Base-by-base conservation (phyloP, 37 sponge, comb jelly and placozoan species). In the Petrosia ficiformis region DNA sequence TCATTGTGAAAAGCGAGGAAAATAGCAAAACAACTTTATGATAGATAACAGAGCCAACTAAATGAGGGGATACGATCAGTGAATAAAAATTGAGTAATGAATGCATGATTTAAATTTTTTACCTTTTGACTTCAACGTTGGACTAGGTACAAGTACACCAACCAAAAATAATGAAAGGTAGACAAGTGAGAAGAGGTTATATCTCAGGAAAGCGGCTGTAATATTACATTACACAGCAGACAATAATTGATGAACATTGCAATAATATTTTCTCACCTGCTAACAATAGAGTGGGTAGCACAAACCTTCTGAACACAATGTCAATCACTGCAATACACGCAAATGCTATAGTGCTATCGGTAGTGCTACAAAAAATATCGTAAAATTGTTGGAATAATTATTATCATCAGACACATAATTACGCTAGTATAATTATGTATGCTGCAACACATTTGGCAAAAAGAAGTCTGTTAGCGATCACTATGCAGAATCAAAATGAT, bases 171-270 rank as follows among this genome's bases (percentile, higher is more conserved):
- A 42, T 39, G 82, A 42, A 0, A 93, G 79, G 71, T 93, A 89
- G 34, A 73, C 41, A 33, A 85, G 59, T 39, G 93, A 89, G 37
- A 93, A 33, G 2, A 74, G 44, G 59, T 89, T 89, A 79, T 84
- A 85, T 16, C 93, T 81, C 39, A 93, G 68, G 24, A 89, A 29
- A 21, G 80, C 74, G 44, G 90, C 93, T 92, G 68, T n/a, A 75
- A 29, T 14, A 31, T n/a, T 25, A 43, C 26, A n/a, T 28, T 21
- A 58, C 59, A 32, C 11, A 14, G 34, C 41, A 29, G 19, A 32
- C 22, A 8, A 34, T 35, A 36, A 38, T 36, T 22, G 14, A 36
- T 39, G 37, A 10, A 48, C 8, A 21, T 24, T 28, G 4, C 54
- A 6, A 48, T 59, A 58, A n/a, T 42, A 35, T 32, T 4, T 32